Base-by-base conservation (phyloP, 2,888 invertebrate genomes). In the Elmis aenea region DNA sequence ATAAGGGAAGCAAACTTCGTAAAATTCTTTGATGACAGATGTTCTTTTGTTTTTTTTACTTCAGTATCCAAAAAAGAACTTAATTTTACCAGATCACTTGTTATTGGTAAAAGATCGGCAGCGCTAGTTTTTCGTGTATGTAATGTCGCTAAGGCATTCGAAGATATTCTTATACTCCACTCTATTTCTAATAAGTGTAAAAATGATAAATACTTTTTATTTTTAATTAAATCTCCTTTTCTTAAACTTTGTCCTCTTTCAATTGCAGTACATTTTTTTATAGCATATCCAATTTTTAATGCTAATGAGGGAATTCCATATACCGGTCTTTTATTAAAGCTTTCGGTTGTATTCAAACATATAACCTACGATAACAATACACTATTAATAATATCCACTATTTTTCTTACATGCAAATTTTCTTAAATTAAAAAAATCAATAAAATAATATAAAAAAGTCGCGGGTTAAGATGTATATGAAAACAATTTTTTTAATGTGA, bases 91-190 rank as follows among this genome's bases (percentile, higher is more conserved):
- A 50, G 30, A 35, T 50, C 45, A 15, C 22, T 42, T 8, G 49
- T 51, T 16, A 51, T 18, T 12, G 49, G 49, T 20, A 51, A 38
- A 6, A 51, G 26, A 40, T 50, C 38, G 6, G 34, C 26, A 6
- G n/a, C 18, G 26, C 26, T 50, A 5, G 37, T 5, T 35, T 48
- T 47, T 27, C 39, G 33, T 2, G 25, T 33, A 25, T 48, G 26
- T 3, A 50, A 14, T 13, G 45, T 48, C 15, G 34, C 25, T 9
- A 46, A 14, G 10, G 50, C 48, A 42, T 38, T 39, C 1, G 46
- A 48, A 2, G 46, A 50, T 21, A 50, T 43, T 14, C 39, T 30
- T 6, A 37, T 32, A n/a, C 9, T 31, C 48, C 48, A 50, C 27
- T 48, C 48, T 11, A 50, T 27, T 16, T 48, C 39, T 33, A 50